Base-by-base conservation (phyloP, 2,113 vertebrate genomes). In the Macaca mulatta region DNA sequence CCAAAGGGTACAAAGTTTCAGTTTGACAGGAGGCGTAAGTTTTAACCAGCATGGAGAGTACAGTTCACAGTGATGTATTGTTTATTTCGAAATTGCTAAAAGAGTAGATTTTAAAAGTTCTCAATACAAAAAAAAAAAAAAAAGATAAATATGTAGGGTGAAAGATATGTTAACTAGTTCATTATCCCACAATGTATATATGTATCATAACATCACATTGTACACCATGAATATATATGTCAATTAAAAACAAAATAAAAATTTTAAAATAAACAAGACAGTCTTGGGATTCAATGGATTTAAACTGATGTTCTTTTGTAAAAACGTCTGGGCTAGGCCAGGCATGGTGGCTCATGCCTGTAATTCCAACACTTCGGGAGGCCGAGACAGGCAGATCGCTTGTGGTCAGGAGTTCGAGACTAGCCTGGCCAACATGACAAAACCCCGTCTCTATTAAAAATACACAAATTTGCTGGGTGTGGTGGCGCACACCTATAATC, bases 221-320 rank as follows among this genome's bases (percentile, higher is more conserved):
- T 7, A 52, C 30, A n/a, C 27, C 22, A 52, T 13, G n/a, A 32
- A 38, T 22, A 40, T 43, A 23, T 12, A 38, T 86, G 25, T 57
- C 27, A 57, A 43, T 43, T 43, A 43, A 72, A 67, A 74, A 14
- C 22, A 79, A 84, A 64, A 50, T 20, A 55, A 35, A 69, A 55
- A 20, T 55, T 30, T 35, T 67, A 20, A 52, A 78, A 80, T 20
- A 78, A 78, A 52, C 13, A 78, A 55, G 52, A 52, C 5, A 52
- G 52, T 55, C 18, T 55, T 55, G 52, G 52, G 4, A 95, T 95
- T 94, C 3, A 1, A 75, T 89, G 55, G 48, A 67, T 97, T 97
- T 96, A 90, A 91, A 81, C 79, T 96, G 9, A 87, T 95, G 6
- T 79, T 4, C 83, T 12, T 85, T 91, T 92, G 18, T 55, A 20